Evolutionary conservation across 2,888 invertebrate species (phyloP), one percentile per base, ranked within the genome.

Genomic region (Drosophila cognata): DNA sequence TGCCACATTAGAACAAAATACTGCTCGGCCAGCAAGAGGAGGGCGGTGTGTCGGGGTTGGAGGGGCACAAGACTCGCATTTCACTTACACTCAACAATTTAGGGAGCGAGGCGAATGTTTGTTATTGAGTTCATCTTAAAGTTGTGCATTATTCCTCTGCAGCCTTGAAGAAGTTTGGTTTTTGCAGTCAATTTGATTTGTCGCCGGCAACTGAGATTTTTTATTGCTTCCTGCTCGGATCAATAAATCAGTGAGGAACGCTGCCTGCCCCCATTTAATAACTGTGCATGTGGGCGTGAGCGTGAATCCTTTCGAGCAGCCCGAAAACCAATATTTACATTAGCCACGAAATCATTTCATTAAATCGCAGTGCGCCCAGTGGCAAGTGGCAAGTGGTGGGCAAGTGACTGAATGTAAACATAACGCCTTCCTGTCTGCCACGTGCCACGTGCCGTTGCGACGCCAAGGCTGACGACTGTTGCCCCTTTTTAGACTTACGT

Each of bases 391-490:
- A 57, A 67, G 55, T 46, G 33, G 48, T 63, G 71, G 75, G 70
- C 70, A 66, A 73, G 67, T 72, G 75, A 38, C 68, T 76, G 71
- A 69, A 70, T 89, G 92, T 92, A 92, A 92, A 92, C 91, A 92
- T 89, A 92, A 92, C 92, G 92, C 92, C 92, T 92, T 92, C 92
- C 92, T 87, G 92, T 77, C 89, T 87, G 92, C 77, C 90, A 89
- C 91, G 85, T 84, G 90, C 71, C 83, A 65, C 76, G 64, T 76
- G 79, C 69, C 69, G 35, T 8, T 46, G 28, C 57, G 64, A 56
- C 62, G 50, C 70, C 46, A 43, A 1, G 21, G 43, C 43, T 66
- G 31, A 29, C 55, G 33, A 43, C 60, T 71, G 69, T 51, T 11
- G 31, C 29, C 35, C 53, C 55, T 25, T 55, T 36, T 38, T 29